phyloP scores from a whole-genome alignment of 2,888 invertebrate species.

The Polydrusus tereticollis region DNA sequence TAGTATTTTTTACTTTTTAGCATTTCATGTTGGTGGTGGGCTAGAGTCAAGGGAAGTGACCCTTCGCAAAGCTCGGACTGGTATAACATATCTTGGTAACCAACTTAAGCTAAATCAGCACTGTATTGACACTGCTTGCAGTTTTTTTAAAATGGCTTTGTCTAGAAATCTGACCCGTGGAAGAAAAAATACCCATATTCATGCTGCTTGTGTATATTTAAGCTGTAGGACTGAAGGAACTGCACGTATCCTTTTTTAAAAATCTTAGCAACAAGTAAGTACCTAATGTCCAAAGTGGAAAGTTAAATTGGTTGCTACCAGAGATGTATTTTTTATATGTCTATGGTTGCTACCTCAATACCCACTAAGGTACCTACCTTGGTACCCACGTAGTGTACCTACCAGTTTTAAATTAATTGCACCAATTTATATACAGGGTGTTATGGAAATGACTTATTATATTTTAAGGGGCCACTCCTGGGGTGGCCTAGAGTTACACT shows the following conservation, averaged over 20 bases:
- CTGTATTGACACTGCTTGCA: constrained; percentile 93
- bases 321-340: too few species aligned
- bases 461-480: too few species aligned
- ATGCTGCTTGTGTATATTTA: constrained; percentile 97
- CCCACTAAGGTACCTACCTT: too few species aligned
- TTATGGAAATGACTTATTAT: too few species aligned
- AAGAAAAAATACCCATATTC: constrained; percentile 88
- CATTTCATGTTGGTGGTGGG: constrained; percentile 84
- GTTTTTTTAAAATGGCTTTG: constrained; percentile 93
- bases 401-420: too few species aligned
- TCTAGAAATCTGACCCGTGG: constrained; percentile 90
- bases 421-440: too few species aligned
- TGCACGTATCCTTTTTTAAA: constrained; percentile 77
- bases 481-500: too few species aligned
- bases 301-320: too few species aligned
- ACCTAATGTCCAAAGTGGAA: too few species aligned
- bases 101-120: constrained; percentile 91
- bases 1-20: constrained; percentile 64
- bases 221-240: constrained; percentile 96
- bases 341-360: too few species aligned
- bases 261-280: neutral
- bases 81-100: constrained; percentile 87
- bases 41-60: constrained; percentile 95
- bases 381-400: too few species aligned
- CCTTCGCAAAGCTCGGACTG: constrained; percentile 86